Base-by-base conservation (phyloP, 2,797 vertebrate species). In the Poeciliopsis presidionis region DNA sequence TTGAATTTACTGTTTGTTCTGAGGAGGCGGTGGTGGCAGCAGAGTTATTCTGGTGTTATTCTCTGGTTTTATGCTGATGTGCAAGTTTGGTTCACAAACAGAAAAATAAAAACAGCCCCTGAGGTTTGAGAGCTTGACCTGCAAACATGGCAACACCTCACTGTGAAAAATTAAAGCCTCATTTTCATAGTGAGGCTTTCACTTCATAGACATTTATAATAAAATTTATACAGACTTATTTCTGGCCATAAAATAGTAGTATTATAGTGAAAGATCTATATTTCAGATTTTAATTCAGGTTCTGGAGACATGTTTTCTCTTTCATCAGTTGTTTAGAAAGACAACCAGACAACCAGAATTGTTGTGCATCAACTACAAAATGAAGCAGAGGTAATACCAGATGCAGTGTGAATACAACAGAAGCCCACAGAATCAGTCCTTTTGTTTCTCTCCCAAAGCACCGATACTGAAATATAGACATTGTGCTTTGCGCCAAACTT, bases 101-200 rank as follows among this genome's bases (percentile, higher is more conserved):
- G 59, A 69, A 84, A 82, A 74, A 36, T 0, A 4, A 78, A 46
- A n/a, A 43, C 36, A n/a, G 46, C 78, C 63, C 74, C 70, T 80
- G 45, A 63, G 77, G 73, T 69, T 72, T 36, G 43, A 75, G 30
- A 39, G 78, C 43, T 53, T 46, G 70, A 72, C 4, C 53, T 33
- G 47, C 28, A 77, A 72, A 72, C 81, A 78, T 78, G 82, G 78
- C 65, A 28, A 81, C 73, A 33, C 55, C n/a, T 47, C 16, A 18
- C 16, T 47, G 46, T 47, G 46, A 47, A 47, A 47, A 47, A 47
- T 47, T 47, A 6, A 47, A 47, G 5, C 46, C 46, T 75, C 5
- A 76, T 83, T 82, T 87, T 51, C 46, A 73, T 63, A 82, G 82
- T 12, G 84, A 78, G 74, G 85, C 77, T 67, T 87, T 87, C 30